phyloP scores from a whole-genome alignment of 2,888 invertebrate species.

The Melanostoma mellinum region DNA sequence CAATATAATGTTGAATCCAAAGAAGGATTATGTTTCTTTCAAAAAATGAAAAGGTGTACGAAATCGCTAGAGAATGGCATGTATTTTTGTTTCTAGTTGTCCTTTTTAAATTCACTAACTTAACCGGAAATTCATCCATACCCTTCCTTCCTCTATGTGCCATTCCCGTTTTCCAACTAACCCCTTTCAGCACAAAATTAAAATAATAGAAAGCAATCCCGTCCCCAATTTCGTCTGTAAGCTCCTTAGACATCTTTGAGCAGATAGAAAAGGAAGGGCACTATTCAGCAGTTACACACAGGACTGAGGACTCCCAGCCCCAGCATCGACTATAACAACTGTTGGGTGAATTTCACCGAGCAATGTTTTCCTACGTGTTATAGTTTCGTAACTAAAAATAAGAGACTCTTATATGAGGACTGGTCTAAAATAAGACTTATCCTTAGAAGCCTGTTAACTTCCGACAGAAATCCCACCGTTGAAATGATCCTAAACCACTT shows the following conservation, averaged over 20 bases:
- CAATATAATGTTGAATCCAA: constrained; percentile 17
- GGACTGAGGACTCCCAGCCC: too few species aligned
- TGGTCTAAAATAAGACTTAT: too few species aligned
- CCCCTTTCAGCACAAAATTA: constrained; percentile 40
- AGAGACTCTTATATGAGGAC: background rate
- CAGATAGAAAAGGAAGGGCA: constrained; percentile 15
- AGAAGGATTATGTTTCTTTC: constrained; percentile 41
- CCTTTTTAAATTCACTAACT: constrained; percentile 49
- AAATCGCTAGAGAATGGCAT: constrained; percentile 34
- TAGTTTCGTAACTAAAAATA: too few species aligned
- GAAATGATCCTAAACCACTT: constrained; percentile 13
- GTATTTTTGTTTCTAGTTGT: constrained; percentile 32
- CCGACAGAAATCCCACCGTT: background rate
- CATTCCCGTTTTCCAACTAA: constrained; percentile 5
- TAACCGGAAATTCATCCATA: constrained; percentile 1
- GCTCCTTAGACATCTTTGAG: constrained; percentile 50
- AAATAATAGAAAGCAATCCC: constrained; percentile 70
- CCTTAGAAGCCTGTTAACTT: too few species aligned
- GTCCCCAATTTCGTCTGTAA: constrained; percentile 49
- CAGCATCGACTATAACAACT: constrained; percentile 20
- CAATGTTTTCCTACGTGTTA: background rate
- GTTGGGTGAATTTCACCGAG: constrained; percentile 10
- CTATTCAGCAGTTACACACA: background rate
- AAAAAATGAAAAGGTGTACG: background rate
- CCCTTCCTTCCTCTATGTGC: background rate